Conservation (phyloP, 2,888 invertebrate species). For the Melieria picta region DNA sequence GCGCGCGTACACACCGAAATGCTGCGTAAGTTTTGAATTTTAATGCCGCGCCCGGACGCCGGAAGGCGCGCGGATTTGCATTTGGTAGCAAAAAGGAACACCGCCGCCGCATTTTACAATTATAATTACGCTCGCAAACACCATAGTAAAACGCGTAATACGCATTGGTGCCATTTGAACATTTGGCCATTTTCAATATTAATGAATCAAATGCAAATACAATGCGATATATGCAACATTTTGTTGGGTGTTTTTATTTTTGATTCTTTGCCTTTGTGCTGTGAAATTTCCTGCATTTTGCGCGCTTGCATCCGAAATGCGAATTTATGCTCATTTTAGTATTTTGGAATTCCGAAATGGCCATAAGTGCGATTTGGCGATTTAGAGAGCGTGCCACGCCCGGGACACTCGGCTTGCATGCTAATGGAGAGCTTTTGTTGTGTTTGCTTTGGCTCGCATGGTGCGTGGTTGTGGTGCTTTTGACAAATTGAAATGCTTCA, state of each 20-base stretch:
- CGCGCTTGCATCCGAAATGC: not conserved
- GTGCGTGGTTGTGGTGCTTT: too few relatives aligned
- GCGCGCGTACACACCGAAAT: too few relatives aligned
- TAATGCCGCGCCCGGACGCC: too few relatives aligned
- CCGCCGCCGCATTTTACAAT: too few relatives aligned
- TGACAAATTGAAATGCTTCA: not conserved
- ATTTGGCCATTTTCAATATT: not conserved
- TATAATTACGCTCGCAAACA: too few relatives aligned
- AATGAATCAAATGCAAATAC: not conserved
- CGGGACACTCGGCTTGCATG: not conserved
- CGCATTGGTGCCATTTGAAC: too few relatives aligned
- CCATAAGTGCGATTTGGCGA: constrained; percentile 4
- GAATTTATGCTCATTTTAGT: not conserved
- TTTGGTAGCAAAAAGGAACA: too few relatives aligned
- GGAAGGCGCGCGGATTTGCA: too few relatives aligned
- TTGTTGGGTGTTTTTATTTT: not conserved
- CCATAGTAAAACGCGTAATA: too few relatives aligned
- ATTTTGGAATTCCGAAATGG: constrained; percentile 5
- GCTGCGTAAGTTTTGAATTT: too few relatives aligned
- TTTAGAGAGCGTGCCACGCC: too few relatives aligned
- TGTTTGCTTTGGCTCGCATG: not conserved
- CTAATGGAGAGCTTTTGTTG: not conserved
- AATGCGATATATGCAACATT: not conserved
- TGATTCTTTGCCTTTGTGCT: not conserved
- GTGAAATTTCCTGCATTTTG: not conserved